These are phyloP conservation scores for Kryphioiulus occultus DNA, from an alignment of 2,888 invertebrate genomes.

Conservation along the genomic window DNA sequence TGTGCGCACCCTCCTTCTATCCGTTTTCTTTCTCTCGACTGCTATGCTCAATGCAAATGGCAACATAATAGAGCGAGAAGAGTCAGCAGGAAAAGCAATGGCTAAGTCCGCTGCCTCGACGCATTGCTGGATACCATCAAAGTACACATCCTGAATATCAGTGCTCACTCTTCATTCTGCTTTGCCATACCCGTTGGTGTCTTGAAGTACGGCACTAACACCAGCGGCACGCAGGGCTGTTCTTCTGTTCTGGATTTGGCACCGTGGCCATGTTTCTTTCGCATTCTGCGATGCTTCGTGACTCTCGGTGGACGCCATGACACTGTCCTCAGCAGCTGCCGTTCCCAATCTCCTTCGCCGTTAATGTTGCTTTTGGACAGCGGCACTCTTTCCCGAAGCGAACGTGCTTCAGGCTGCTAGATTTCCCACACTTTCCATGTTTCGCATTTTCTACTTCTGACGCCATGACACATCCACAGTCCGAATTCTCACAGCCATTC, in stretches of 20 bases:
- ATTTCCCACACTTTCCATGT: conserved; percentile 11
- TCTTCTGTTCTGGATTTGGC: background rate
- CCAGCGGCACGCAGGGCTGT: background rate
- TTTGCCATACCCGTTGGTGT: background rate
- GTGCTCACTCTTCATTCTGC: background rate
- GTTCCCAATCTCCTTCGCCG: background rate
- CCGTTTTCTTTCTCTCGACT: conserved; percentile 38
- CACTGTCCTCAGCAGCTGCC: background rate
- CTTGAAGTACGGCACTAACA: background rate
- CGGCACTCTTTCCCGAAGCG: background rate
- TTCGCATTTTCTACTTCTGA: conserved; percentile 11
- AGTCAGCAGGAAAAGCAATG: conserved; percentile 19
- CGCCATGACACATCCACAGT: conserved; percentile 48
- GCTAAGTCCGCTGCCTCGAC: background rate
- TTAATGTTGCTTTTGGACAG: background rate
- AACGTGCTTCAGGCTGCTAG: background rate
- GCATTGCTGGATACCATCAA: background rate
- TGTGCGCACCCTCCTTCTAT: conserved; percentile 39
- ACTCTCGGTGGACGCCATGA: background rate
- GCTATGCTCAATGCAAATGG: conserved; percentile 30
- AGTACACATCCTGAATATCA: background rate
- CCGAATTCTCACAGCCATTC: conserved; percentile 40
- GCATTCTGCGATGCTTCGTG: background rate
- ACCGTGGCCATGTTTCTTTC: background rate
- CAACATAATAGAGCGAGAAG: conserved; percentile 19